Base-by-base conservation (phyloP, 2,113 vertebrate genomes). In the Todiramphus saurophagus region DNA sequence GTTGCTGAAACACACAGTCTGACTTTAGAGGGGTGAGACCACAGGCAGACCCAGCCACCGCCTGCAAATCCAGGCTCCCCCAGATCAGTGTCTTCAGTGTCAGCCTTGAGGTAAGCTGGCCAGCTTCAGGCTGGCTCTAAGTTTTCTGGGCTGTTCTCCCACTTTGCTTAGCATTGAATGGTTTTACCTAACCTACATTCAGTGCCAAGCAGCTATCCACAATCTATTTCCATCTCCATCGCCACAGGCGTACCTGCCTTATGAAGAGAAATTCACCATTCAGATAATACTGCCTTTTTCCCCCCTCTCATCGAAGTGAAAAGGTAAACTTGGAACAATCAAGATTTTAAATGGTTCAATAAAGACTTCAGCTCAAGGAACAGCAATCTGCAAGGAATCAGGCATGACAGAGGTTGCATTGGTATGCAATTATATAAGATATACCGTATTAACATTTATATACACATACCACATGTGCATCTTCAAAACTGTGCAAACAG, bases 231-330 rank as follows among this genome's bases (percentile, higher is more conserved):
- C 27, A 50, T 25, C 60, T 46, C 63, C n/a, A 4, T 4, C 59
- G 30, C 60, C 48, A 64, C 37, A 37, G 50, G 44, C 48, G 46
- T 6, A 9, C 1, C 31, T 33, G 35, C 30, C 9, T 70, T 35
- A 55, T 5, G 13, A 9, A 50, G 75, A 82, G 11, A 43, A 83
- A 62, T 39, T 64, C 62, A 28, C 43, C 13, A 3, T 51, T 87
- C 48, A 78, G 31, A 59, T 0, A 0, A 55, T 0, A 0, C 30
- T 41, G 21, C 14, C 18, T 80, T 37, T 43, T 63, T 14, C 5
- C 8, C 5, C 44, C 35, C 28, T 63, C n/a, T 84, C 50, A 37
- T 39, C 33, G 53, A 8, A 16, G 33, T 56, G 37, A 60, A 67
- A 58, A 66, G 70, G 27, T 35, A 81, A 27, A 37, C 1, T 0